These are phyloP conservation scores for Epinephelus cyanopodus DNA, from an alignment of 2,113 vertebrate genomes.

Conservation along the genomic window DNA sequence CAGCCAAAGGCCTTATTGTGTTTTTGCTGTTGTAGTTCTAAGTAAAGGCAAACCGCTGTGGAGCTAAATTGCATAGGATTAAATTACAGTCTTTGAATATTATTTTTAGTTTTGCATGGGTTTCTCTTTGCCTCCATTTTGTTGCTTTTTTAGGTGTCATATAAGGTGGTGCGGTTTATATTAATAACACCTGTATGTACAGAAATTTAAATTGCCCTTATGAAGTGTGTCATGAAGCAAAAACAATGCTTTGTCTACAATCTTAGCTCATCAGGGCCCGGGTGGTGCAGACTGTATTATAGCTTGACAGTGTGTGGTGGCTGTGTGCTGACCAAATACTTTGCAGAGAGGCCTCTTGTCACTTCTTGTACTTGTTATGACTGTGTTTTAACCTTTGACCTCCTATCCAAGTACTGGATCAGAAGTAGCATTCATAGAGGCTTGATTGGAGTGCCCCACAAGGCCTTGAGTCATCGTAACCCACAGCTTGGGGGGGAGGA, in stretches of 20 bases:
- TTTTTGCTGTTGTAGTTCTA: neutral
- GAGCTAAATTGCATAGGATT: neutral
- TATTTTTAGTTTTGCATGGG: constrained; percentile 18
- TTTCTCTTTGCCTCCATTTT: constrained; percentile 41
- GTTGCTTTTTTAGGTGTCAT: constrained; percentile 40
- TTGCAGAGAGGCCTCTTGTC: constrained; percentile 60
- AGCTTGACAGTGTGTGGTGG: constrained; percentile 57
- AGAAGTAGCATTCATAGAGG: constrained; percentile 68
- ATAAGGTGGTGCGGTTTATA: constrained; percentile 16
- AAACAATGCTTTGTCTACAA: constrained; percentile 29
- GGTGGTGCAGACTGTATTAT: constrained; percentile 29
- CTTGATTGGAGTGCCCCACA: constrained; percentile 66
- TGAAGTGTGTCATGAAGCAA: constrained; percentile 30
- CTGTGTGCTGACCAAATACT: constrained; percentile 58
- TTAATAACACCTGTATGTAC: constrained; percentile 12
- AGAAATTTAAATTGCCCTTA: constrained; percentile 11
- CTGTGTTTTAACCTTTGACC: constrained; percentile 72
- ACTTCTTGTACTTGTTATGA: constrained; percentile 66
- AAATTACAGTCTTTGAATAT: neutral
- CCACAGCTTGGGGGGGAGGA: constrained; percentile 62
- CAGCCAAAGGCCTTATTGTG: neutral
- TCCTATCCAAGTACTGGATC: constrained; percentile 72
- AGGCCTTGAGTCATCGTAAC: constrained; percentile 76
- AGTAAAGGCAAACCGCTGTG: constrained; percentile 14
- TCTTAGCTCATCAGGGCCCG: constrained; percentile 32